Base-by-base conservation (phyloP, 1,140 invertebrate species). In the Lepidostoma basale region DNA sequence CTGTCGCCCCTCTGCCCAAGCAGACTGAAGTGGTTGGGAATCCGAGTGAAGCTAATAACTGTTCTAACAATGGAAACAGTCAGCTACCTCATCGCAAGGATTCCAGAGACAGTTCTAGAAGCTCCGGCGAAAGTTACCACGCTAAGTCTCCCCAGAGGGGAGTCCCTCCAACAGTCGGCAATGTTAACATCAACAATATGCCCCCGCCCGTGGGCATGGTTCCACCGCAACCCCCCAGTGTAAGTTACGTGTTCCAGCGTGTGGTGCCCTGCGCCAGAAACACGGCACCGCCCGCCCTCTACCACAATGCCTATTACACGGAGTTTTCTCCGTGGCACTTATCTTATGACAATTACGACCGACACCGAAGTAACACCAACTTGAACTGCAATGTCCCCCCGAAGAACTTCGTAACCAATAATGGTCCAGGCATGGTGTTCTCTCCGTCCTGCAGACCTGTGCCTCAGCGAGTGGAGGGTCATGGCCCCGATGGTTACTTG, bases 161-260 rank as follows among this genome's bases (percentile, higher is more conserved):
- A 33, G 6, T 5, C 30, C 30, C 30, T n/a, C n/a, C n/a, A n/a
- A n/a, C n/a, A n/a, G n/a, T n/a, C n/a, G n/a, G n/a, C n/a, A n/a
- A n/a, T n/a, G n/a, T n/a, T 20, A 33, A 12, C 28, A 25, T 10
- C 45, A 52, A 39, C 20, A 22, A 12, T 45, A 45, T 20, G n/a
- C 18, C 8, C 18, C 23, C 5, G 56, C 54, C 23, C 25, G n/a
- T 30, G 26, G 30, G 25, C 56, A 45, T 47, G 40, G 30, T 14
- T 44, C 66, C 18, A 28, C 58, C 6, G 67, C 74, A 8, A 52
- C 78, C 77, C 68, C 76, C 78, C 42, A 81, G 81, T 75, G 81
- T 83, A 79, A 81, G 81, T 81, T 80, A 79, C 75, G 76, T 83
- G n/a, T 73, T 81, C 22, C 75, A 76, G 62, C 79, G 78, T 0